A percentile compares a stretch with the other conserved stretches of the same genome.
Conservation (phyloP, 2,888 invertebrate genomes). For the Philereme vetulata region DNA sequence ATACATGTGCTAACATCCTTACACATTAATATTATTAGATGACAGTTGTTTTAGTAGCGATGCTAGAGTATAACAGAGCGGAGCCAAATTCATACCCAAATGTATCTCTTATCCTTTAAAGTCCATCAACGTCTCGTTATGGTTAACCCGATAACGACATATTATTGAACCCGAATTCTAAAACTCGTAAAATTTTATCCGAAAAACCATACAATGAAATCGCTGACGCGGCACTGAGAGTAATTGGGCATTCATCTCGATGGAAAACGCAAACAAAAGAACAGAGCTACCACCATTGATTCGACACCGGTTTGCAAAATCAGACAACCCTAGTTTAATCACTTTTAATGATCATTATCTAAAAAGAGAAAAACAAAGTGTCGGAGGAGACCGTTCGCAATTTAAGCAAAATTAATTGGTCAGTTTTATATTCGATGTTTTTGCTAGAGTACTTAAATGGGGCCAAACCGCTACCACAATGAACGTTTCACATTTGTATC, state of each 20-base stretch:
- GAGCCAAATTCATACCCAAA: too few species aligned
- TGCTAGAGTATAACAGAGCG: too few species aligned
- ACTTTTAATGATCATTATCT: constrained; percentile 40
- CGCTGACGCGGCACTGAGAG: constrained; percentile 49
- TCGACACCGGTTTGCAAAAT: constrained; percentile 17
- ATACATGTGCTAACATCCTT: too few species aligned
- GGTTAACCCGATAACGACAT: constrained; percentile 5
- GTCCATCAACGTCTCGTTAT: not conserved
- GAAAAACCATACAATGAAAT: constrained; percentile 43
- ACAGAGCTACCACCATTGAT: constrained; percentile 40
- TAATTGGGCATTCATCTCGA: constrained; percentile 51
- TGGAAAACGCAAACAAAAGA: constrained; percentile 51
- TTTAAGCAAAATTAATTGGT: constrained; percentile 30
- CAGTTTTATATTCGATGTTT: constrained; percentile 16
- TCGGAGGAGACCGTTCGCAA: constrained; percentile 26
- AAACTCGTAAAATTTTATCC: constrained; percentile 24
- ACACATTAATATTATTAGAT: too few species aligned
- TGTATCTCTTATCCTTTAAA: too few species aligned
- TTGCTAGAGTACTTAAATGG: constrained; percentile 6
- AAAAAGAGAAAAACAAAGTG: constrained; percentile 28
- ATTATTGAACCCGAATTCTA: constrained; percentile 21
- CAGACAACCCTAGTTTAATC: constrained; percentile 30
- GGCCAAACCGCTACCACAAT: constrained; percentile 12
- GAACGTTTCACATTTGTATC: constrained; percentile 7
- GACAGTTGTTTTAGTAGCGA: too few species aligned